These are phyloP conservation scores for Haliclona indistincta DNA, from an alignment of 37 sponge, comb jelly and placozoan genomes.

Conservation along the genomic window DNA sequence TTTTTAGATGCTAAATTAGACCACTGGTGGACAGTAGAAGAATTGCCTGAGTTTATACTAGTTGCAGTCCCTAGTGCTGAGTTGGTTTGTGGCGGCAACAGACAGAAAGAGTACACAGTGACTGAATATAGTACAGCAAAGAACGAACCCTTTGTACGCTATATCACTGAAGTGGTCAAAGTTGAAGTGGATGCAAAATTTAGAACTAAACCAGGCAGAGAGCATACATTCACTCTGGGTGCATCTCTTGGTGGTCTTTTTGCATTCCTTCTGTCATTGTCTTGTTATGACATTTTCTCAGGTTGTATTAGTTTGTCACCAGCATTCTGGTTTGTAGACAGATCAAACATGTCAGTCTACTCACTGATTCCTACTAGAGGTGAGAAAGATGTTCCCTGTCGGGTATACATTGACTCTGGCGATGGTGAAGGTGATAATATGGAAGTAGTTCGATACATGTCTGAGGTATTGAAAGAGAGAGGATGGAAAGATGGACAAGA, in stretches of 20 bases:
- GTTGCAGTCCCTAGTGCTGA: constrained; percentile 87
- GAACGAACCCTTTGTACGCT: constrained; percentile 59
- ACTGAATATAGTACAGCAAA: constrained; percentile 36
- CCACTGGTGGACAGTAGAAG: constrained; percentile 66
- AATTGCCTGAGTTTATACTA: constrained; percentile 79
- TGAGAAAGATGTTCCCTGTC: background rate
- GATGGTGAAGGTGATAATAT: constrained; percentile 73
- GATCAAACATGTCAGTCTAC: constrained; percentile 33
- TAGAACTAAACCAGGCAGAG: constrained; percentile 49
- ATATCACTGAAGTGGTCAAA: constrained; percentile 75
- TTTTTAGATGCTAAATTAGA: constrained; percentile 81
- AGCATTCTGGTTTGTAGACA: constrained; percentile 79
- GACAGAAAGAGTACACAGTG: constrained; percentile 80
- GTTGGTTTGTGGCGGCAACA: constrained; percentile 78
- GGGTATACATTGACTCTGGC: constrained; percentile 84
- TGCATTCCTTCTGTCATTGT: constrained; percentile 52
- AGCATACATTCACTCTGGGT: constrained; percentile 60
- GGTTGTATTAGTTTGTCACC: constrained; percentile 74
- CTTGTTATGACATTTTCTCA: constrained; percentile 46
- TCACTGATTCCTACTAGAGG: constrained; percentile 10
- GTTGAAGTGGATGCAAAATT: constrained; percentile 54
- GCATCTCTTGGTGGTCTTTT: constrained; percentile 82
- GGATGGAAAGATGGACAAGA: constrained; percentile 72
- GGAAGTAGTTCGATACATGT: constrained; percentile 67
- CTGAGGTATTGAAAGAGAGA: constrained; percentile 29